Percentiles rank a stretch among this genome's conserved stretches.
phyloP scores from a whole-genome alignment of 2,888 invertebrate genomes.

The Myathropa florea region DNA sequence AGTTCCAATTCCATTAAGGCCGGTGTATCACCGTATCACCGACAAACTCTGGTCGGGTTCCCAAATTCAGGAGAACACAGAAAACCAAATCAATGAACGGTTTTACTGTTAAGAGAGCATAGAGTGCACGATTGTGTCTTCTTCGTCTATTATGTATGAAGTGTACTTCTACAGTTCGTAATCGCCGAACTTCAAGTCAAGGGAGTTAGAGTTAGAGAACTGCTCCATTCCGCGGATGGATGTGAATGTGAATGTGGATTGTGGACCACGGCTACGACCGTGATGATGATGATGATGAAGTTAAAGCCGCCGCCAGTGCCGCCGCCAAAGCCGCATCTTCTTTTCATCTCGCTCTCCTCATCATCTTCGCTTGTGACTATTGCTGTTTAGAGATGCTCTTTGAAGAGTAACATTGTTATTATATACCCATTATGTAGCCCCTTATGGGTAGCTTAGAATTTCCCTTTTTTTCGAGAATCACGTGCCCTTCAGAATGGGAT shows the following conservation, averaged over 20 bases:
- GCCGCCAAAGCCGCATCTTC: constrained; percentile 51
- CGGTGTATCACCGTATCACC: constrained; percentile 29
- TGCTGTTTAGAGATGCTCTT: constrained; percentile 54
- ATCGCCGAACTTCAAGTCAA: constrained; percentile 37
- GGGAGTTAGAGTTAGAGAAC: constrained; percentile 29
- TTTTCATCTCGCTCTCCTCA: constrained; percentile 6
- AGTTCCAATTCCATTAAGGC: not conserved
- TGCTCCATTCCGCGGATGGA: constrained; percentile 35
- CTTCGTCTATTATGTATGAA: constrained; percentile 55
- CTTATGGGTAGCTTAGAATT: constrained; percentile 60
- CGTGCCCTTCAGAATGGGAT: constrained; percentile 65
- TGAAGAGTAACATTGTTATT: constrained; percentile 64
- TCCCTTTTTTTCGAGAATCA: constrained; percentile 56
- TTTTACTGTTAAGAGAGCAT: constrained; percentile 71
- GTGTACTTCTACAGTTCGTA: constrained; percentile 54
- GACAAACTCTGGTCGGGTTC: constrained; percentile 49
- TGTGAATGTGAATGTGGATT: not conserved
- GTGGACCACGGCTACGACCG: constrained; percentile 31
- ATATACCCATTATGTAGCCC: constrained; percentile 66
- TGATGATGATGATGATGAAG: constrained; percentile 42
- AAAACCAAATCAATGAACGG: constrained; percentile 69
- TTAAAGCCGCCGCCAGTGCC: constrained; percentile 34
- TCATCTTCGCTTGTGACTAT: constrained; percentile 21
- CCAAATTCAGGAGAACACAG: constrained; percentile 56
- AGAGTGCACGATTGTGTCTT: constrained; percentile 70